phyloP scores from a whole-genome alignment of 1,140 invertebrate species.

The Charaxes varanes region DNA sequence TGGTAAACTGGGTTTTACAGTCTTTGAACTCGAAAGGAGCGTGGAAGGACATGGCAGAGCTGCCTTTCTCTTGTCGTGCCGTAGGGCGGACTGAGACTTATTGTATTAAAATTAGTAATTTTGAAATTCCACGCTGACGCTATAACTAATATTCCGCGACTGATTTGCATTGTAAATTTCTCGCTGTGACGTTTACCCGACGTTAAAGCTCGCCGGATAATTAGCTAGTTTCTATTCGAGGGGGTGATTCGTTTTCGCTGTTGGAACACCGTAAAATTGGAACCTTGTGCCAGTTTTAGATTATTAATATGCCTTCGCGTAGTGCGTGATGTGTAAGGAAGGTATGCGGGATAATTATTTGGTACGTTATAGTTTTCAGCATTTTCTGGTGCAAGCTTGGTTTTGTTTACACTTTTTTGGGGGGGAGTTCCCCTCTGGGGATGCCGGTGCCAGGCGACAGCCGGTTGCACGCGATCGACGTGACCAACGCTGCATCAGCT shows the following conservation, averaged over 20 bases:
- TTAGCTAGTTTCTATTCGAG: constrained; percentile 71
- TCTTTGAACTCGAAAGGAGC: constrained; percentile 20
- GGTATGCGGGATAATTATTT: too few relatives aligned
- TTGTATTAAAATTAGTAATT: constrained; percentile 72
- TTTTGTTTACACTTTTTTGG: constrained; percentile 56
- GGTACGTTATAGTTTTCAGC: too few relatives aligned
- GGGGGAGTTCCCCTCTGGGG: constrained; percentile 42
- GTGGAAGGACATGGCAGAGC: constrained; percentile 41
- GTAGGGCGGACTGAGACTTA: constrained; percentile 60
- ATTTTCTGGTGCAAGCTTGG: constrained; percentile 27
- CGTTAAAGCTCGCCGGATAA: constrained; percentile 66
- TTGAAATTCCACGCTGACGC: constrained; percentile 66
- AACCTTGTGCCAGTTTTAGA: constrained; percentile 33
- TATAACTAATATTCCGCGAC: constrained; percentile 68
- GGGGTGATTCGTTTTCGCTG: constrained; percentile 33
- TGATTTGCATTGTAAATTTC: constrained; percentile 72
- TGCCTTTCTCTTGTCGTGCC: constrained; percentile 57
- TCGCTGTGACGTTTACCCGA: constrained; percentile 57
- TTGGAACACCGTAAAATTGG: constrained; percentile 50
- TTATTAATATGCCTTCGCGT: constrained; percentile 15
- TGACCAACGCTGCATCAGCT: constrained; percentile 45
- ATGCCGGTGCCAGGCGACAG: constrained; percentile 59
- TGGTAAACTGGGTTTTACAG: too few relatives aligned
- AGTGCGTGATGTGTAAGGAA: constrained; percentile 21
- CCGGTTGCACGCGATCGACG: constrained; percentile 53